Conservation (phyloP, 2,113 vertebrate species). For the Stigmatopora argus region DNA sequence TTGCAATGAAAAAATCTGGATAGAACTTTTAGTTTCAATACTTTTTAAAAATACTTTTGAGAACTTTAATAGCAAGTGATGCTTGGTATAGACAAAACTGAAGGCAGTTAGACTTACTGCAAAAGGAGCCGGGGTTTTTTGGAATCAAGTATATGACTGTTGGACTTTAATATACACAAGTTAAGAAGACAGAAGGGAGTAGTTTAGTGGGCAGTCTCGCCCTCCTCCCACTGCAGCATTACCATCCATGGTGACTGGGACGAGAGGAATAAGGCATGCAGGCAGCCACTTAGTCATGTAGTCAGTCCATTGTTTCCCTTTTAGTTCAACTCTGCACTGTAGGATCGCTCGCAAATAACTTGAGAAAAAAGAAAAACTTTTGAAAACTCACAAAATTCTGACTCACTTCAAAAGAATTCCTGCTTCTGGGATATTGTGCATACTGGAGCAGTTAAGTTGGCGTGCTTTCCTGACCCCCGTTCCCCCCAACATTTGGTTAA, state of each 20-base stretch:
- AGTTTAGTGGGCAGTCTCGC: constrained; percentile 43
- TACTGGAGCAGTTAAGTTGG: constrained; percentile 10
- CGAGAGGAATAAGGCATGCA: constrained; percentile 36
- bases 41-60: no score
- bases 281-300: constrained; percentile 24
- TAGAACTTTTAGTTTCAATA: no score
- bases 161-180: not conserved
- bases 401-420: constrained; percentile 11
- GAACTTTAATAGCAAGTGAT: not conserved
- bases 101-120: not conserved
- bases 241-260: constrained; percentile 32
- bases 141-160: not conserved
- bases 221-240: constrained; percentile 28
- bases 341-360: not conserved
- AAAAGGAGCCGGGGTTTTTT: not conserved
- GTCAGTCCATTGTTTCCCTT: constrained; percentile 30
- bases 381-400: not conserved
- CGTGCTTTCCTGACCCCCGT: constrained; percentile 10
- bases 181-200: not conserved
- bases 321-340: constrained; percentile 2
- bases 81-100: not conserved
- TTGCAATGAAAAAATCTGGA: no score
- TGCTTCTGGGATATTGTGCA: constrained; percentile 11
- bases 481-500: constrained; percentile 7
- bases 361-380: not conserved